Conservation (phyloP, 1,140 invertebrate species). For the Drosophila biarmipes region DNA sequence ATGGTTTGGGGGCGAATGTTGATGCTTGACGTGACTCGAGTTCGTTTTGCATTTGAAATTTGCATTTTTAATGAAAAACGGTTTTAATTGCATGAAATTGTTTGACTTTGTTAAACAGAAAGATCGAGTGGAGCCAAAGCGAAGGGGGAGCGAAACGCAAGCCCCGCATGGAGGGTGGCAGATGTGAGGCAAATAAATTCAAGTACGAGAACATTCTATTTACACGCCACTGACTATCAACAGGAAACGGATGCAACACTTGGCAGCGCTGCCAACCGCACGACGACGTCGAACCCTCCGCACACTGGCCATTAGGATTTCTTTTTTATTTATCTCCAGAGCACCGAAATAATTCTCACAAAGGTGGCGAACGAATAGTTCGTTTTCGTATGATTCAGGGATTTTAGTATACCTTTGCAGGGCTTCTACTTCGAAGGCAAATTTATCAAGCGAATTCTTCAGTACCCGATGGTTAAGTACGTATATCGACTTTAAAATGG, state of each 20-base stretch:
- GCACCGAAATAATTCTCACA: not conserved
- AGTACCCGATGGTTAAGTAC: not conserved
- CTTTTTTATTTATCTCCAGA: not conserved
- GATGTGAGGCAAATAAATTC: slow-evolving; percentile 58
- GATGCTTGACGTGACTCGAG: slow-evolving; percentile 79
- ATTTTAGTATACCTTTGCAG: too few relatives aligned
- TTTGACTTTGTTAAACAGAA: slow-evolving; percentile 80
- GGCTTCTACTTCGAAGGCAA: too few relatives aligned
- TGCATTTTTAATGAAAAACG: slow-evolving; percentile 83
- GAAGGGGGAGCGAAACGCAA: not conserved
- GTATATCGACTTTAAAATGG: too few relatives aligned
- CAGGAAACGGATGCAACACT: slow-evolving; percentile 77
- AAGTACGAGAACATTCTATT: slow-evolving; percentile 72
- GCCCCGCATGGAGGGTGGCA: too few relatives aligned
- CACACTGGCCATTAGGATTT: slow-evolving; percentile 4
- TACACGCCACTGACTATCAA: slow-evolving; percentile 77
- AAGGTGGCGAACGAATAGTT: not conserved
- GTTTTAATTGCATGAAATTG: slow-evolving; percentile 82
- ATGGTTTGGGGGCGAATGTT: slow-evolving; percentile 23
- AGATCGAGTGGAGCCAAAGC: slow-evolving; percentile 29
- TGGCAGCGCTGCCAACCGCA: slow-evolving; percentile 75
- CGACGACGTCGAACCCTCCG: slow-evolving; percentile 21
- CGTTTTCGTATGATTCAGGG: too few relatives aligned
- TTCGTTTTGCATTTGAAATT: slow-evolving; percentile 81
- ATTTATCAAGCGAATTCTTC: not conserved